Evolutionary conservation across 2,888 invertebrate genomes (phyloP), one percentile per base, ranked within the genome.

Genomic region (Cataglyphis altisquamis): DNA sequence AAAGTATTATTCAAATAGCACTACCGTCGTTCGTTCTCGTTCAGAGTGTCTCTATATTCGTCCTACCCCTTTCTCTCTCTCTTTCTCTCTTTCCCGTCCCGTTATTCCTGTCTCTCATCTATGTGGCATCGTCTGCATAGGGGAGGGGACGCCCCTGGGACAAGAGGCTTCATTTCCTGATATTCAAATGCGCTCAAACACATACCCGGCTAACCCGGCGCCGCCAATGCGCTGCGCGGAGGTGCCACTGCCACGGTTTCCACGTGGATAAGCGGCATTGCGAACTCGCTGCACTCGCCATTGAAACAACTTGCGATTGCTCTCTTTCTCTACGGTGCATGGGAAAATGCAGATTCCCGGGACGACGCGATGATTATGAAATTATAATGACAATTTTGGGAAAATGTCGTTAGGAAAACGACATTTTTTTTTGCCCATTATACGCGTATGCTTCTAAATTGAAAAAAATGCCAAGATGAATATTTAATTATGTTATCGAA

Each of bases 161-260:
- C 90, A 89, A 90, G 92, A 91, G 92, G 93, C 93, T 94, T 94
- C 94, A 94, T 94, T 94, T 94, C 93, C 94, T 93, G 94, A 94
- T 94, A 94, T 94, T 94, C 94, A 94, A 94, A 94, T 94, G 92
- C 90, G 93, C 86, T 94, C 93, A 93, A 94, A 93, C 93, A 94
- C 93, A 92, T 91, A 90, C 86, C 89, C 84, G 64, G 60, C 90
- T 83, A 84, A 92, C 92, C 89, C 77, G 55, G 18, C 29, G 39
- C 90, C 15, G 39, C 52, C 75, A 48, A 55, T 83, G 84, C 87
- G 84, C 83, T 83, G 85, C 75, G 74, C 78, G 78, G 86, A 86
- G 87, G 87, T 85, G 88, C 84, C 87, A 86, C 89, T 21, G 85
- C 83, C 90, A 89, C 87, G 87, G 89, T 90, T 91, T 89, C 88